These are phyloP conservation scores for Mimumesa dahlbomi DNA, from an alignment of 2,888 invertebrate species.

Conservation along the genomic window DNA sequence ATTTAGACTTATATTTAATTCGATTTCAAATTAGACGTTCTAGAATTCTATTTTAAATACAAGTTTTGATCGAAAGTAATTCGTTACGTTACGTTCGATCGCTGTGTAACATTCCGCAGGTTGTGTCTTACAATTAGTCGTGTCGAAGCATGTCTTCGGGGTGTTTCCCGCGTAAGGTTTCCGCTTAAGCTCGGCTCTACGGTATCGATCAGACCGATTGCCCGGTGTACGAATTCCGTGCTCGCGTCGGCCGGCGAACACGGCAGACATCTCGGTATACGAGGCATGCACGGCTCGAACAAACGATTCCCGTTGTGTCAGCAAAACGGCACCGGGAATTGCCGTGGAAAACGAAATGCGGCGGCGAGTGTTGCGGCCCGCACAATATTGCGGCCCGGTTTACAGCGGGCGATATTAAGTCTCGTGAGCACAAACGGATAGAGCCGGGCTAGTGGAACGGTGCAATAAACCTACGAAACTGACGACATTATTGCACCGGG, in stretches of 20 bases:
- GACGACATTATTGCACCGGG: slow-evolving; percentile 48
- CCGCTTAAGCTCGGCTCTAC: slow-evolving; percentile 2
- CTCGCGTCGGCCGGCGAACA: slow-evolving; percentile 4
- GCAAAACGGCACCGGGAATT: slow-evolving; percentile 33
- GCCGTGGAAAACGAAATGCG: slow-evolving; percentile 38
- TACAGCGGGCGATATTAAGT: slow-evolving; percentile 53
- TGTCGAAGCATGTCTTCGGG: too few relatives aligned
- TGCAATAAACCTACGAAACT: slow-evolving; percentile 49
- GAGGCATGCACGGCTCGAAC: slow-evolving; percentile 20
- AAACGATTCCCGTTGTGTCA: slow-evolving; percentile 46
- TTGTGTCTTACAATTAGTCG: too few relatives aligned
- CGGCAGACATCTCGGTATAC: slow-evolving; percentile 33
- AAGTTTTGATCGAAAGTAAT: too few relatives aligned
- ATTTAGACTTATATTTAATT: too few relatives aligned
- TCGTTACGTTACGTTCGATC: too few relatives aligned
- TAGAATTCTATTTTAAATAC: too few relatives aligned
- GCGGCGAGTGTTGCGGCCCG: not conserved
- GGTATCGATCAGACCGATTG: slow-evolving; percentile 42
- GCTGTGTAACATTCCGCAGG: too few relatives aligned
- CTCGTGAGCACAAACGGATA: slow-evolving; percentile 28
- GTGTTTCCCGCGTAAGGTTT: not conserved
- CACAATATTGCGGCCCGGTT: slow-evolving; percentile 44
- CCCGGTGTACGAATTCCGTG: slow-evolving; percentile 38
- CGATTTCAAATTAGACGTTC: too few relatives aligned
- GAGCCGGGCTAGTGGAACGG: slow-evolving; percentile 29